A percentile compares a stretch with the other conserved stretches of the same genome.
These are phyloP conservation scores for Regulus satrapa DNA, from an alignment of 2,113 vertebrate species.

Conservation along the genomic window DNA sequence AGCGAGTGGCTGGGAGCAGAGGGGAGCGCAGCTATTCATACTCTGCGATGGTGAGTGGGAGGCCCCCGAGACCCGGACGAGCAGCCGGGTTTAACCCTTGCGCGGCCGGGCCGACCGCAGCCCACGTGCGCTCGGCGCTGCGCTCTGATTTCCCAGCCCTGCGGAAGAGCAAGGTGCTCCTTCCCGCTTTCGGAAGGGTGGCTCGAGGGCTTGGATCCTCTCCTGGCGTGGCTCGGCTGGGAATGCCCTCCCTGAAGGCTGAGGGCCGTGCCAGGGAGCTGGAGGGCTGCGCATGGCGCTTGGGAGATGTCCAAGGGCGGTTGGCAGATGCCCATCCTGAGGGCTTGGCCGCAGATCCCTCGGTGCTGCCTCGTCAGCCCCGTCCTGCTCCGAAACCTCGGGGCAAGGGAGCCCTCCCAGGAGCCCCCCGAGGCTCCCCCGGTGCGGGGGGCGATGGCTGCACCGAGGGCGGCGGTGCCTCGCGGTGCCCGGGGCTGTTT, in stretches of 20 bases:
- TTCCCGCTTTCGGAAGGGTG: neutral
- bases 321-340: neutral
- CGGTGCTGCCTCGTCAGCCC: fast-evolving
- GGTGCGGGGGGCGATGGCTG: neutral
- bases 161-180: neutral
- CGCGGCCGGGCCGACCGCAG: neutral
- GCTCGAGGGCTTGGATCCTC: neutral
- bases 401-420: fast-evolving
- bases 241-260: neutral
- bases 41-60: conserved; percentile 34
- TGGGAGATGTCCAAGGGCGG: neutral
- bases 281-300: neutral
- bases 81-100: conserved; percentile 41
- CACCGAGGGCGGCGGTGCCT: fast-evolving
- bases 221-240: neutral
- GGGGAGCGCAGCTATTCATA: conserved; percentile 65
- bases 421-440: fast-evolving
- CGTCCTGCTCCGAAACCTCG: fast-evolving
- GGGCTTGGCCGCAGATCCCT: neutral
- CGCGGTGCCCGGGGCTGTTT: fast-evolving
- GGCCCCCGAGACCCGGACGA: conserved; percentile 32
- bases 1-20: conserved; percentile 16
- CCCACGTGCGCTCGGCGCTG: neutral
- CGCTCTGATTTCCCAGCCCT: neutral
- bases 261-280: neutral